A percentile compares a stretch with the other conserved stretches of the same genome.
These are phyloP conservation scores for Rhinatrema bivittatum DNA, from an alignment of 2,797 vertebrate genomes.

Conservation along the genomic window DNA sequence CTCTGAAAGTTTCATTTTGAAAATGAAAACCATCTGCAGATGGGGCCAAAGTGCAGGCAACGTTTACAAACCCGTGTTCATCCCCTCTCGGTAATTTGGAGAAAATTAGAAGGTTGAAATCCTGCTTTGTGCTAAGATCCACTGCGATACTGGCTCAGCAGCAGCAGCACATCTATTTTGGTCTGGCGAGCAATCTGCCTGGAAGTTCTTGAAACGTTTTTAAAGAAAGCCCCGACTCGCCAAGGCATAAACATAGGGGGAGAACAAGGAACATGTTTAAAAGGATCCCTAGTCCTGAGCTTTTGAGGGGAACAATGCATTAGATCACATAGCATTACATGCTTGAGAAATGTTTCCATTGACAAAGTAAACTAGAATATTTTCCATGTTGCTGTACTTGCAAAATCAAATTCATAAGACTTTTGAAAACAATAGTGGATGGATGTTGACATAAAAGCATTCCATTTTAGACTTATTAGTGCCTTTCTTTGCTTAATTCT, in stretches of 20 bases:
- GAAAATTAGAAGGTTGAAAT: conserved; percentile 29
- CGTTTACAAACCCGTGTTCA: conserved; percentile 3
- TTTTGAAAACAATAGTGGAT: too few species aligned
- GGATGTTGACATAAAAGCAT: too few species aligned
- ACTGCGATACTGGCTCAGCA: conserved; percentile 1
- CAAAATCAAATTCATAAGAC: too few species aligned
- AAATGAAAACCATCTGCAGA: conserved; percentile 20
- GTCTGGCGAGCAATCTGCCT: conserved; percentile 12
- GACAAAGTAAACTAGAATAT: too few species aligned
- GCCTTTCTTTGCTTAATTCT: too few species aligned
- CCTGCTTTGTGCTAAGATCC: conserved; percentile 24
- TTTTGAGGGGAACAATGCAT: conserved; percentile 1
- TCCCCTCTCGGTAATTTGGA: conserved; percentile 8
- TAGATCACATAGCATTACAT: too few species aligned
- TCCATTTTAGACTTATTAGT: too few species aligned
- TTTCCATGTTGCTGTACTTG: too few species aligned
- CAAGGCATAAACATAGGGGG: conserved; percentile 4
- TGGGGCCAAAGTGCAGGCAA: neutral
- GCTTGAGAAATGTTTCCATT: too few species aligned
- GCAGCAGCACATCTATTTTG: conserved; percentile 22
- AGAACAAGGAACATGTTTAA: conserved; percentile 11
- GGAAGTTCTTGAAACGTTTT: conserved; percentile 21
- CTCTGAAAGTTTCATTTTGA: conserved; percentile 20
- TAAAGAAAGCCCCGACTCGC: conserved; percentile 7
- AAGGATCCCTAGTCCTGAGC: conserved; percentile 18